Conservation (phyloP, 1,140 invertebrate genomes). For the Trichonephila inaurata region DNA sequence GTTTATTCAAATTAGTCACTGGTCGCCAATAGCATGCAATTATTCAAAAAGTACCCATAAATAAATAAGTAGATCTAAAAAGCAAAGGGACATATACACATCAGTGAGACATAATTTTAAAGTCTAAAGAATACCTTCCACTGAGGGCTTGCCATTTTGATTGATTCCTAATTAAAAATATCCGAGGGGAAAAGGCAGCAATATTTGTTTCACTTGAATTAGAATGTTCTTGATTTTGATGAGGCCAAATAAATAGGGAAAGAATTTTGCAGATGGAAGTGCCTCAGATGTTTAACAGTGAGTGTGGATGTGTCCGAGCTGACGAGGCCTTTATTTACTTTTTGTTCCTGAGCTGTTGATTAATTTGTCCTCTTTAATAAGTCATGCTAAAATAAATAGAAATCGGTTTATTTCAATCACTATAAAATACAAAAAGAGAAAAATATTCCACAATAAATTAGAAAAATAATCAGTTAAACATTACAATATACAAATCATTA, state of each 20-base stretch:
- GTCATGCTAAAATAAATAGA: conserved; percentile 69
- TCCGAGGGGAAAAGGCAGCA: conserved; percentile 62
- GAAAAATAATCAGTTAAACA: neutral
- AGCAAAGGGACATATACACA: no score
- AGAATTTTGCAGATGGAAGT: conserved; percentile 75
- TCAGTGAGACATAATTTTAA: neutral
- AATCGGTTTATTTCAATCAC: neutral
- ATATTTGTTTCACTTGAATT: conserved; percentile 41
- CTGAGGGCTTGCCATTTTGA: conserved; percentile 77
- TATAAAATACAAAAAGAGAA: neutral
- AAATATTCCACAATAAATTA: neutral
- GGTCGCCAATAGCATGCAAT: no score
- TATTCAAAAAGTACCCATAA: no score
- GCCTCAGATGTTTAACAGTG: conserved; percentile 77
- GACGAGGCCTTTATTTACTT: conserved; percentile 58
- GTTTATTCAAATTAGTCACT: no score
- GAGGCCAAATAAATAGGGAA: conserved; percentile 57
- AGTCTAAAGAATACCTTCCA: conserved; percentile 64
- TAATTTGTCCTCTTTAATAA: conserved; percentile 69
- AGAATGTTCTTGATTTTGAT: conserved; percentile 57
- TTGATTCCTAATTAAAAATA: conserved; percentile 70
- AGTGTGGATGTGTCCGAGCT: conserved; percentile 76
- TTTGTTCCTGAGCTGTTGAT: conserved; percentile 76
- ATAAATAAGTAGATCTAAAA: no score
- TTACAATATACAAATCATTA: neutral